Conservation (phyloP, 2,888 invertebrate genomes). For the Trachelus troglodyta region DNA sequence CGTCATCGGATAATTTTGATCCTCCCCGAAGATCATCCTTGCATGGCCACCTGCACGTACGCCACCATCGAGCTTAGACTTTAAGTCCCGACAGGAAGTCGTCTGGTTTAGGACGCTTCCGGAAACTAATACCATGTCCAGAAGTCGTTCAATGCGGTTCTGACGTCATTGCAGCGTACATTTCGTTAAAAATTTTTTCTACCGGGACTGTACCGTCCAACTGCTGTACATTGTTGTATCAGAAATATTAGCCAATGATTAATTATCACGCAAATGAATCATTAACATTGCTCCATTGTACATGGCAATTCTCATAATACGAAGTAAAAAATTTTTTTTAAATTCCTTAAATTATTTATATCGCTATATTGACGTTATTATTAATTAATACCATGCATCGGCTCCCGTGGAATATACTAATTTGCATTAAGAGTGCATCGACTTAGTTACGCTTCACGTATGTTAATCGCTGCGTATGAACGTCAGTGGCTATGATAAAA, state of each 20-base stretch:
- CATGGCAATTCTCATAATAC: background rate
- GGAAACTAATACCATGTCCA: background rate
- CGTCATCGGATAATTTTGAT: conserved; percentile 2
- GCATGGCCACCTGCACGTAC: background rate
- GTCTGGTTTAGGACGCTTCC: background rate
- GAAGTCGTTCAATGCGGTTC: background rate
- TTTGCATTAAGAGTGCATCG: background rate
- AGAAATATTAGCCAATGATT: background rate
- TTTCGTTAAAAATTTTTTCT: background rate
- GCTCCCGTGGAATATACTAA: background rate
- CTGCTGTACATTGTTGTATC: background rate
- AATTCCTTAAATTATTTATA: background rate
- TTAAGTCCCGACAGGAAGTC: background rate
- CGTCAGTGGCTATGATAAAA: background rate
- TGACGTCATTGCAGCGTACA: background rate
- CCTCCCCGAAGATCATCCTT: background rate
- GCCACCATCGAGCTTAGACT: background rate
- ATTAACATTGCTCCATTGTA: background rate
- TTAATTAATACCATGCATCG: background rate
- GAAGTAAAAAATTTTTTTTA: background rate
- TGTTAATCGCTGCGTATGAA: background rate
- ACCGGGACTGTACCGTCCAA: background rate
- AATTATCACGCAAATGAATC: too few relatives aligned
- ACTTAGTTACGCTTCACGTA: background rate
- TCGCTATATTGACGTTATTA: too few relatives aligned